Percentiles rank a stretch among this genome's conserved stretches.
Evolutionary conservation across 2,888 invertebrate genomes (phyloP).

Genomic region (Electrophaes corylata): DNA sequence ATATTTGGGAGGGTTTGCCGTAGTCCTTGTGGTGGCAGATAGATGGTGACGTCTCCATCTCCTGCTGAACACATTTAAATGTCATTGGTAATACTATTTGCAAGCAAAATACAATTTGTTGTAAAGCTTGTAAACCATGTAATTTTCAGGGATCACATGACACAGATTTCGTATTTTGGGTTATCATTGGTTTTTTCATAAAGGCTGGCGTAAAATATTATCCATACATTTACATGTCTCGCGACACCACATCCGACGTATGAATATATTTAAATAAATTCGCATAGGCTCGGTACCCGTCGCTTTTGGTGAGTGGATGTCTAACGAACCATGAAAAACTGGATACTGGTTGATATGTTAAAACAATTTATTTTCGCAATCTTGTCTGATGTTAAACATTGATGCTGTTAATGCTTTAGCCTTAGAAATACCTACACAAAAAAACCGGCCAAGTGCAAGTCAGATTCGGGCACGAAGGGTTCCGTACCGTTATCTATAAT

Average conservation of each 20-base stretch:
- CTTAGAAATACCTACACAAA: too few species aligned
- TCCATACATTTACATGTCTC: slow-evolving; percentile 52
- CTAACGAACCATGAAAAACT: slow-evolving; percentile 27
- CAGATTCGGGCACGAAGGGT: too few species aligned
- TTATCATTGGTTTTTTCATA: slow-evolving; percentile 37
- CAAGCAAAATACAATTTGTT: background rate
- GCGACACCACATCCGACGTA: slow-evolving; percentile 57
- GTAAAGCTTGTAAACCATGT: background rate
- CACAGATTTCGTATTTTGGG: slow-evolving; percentile 34
- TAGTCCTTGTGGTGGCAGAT: too few species aligned
- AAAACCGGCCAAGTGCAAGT: too few species aligned
- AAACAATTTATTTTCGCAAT: slow-evolving; percentile 8
- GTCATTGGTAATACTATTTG: background rate
- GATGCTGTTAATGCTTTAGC: too few species aligned
- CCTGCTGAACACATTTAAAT: too few species aligned
- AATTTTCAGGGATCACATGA: background rate
- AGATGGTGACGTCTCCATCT: too few species aligned
- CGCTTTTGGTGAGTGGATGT: slow-evolving; percentile 41
- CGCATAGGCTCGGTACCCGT: slow-evolving; percentile 54
- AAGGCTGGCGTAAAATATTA: slow-evolving; percentile 45
- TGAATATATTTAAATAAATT: slow-evolving; percentile 73
- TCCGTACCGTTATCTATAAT: too few species aligned
- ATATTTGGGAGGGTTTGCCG: too few species aligned
- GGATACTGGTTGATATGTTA: slow-evolving; percentile 16
- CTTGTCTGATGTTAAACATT: background rate